These are phyloP conservation scores for Otolemur crassicaudatus DNA, from an alignment of 2,797 vertebrate genomes.

Conservation along the genomic window DNA sequence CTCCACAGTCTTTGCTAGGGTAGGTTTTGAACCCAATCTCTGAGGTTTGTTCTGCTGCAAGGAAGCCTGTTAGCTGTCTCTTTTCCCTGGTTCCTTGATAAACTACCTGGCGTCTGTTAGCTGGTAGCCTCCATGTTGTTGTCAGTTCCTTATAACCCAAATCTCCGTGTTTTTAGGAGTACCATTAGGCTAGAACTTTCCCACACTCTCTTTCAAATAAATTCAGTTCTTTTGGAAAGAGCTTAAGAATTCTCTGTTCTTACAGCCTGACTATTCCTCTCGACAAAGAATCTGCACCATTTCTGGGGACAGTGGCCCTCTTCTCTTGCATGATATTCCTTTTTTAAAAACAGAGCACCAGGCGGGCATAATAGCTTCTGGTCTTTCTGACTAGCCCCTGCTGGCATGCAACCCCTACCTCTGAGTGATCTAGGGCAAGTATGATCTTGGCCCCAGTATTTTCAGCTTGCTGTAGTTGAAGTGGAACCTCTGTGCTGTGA, in stretches of 20 bases:
- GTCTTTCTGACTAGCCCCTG: neutral
- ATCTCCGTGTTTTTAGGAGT: neutral
- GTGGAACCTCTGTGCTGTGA: neutral
- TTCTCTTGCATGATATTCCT: neutral
- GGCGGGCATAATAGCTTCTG: neutral
- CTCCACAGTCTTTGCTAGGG: neutral
- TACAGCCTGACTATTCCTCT: neutral
- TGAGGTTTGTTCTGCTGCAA: neutral
- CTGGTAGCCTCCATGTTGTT: neutral
- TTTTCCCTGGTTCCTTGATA: neutral
- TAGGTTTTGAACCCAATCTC: neutral
- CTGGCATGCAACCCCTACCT: neutral
- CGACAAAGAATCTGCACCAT: neutral
- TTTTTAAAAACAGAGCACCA: neutral
- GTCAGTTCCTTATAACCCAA: neutral
- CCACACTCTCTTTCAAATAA: neutral
- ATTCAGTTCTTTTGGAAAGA: neutral
- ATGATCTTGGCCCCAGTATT: neutral
- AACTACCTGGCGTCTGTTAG: neutral
- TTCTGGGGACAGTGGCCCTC: neutral
- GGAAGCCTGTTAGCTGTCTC: neutral
- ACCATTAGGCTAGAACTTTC: neutral
- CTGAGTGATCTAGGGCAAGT: neutral
- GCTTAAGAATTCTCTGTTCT: neutral
- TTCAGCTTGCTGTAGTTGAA: neutral